Base-by-base conservation (phyloP, 2,888 invertebrate species). In the Colostygia pectinataria region DNA sequence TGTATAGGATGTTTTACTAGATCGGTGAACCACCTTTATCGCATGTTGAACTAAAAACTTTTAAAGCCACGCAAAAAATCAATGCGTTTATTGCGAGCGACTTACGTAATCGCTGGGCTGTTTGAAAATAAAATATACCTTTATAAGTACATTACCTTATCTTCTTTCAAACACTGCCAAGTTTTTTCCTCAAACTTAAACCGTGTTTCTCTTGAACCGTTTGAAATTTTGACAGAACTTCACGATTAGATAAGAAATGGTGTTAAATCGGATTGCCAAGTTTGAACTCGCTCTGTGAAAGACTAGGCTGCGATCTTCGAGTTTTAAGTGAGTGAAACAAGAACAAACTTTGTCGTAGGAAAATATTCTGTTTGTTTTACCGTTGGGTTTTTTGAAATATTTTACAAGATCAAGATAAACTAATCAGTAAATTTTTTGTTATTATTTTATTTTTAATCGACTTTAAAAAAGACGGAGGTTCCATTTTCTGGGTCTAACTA, bases 261-360 rank as follows among this genome's bases (percentile, higher is more conserved):
- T 77, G 80, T 79, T 74, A 73, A 79, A 81, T 80, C 80, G 77
- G 77, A 85, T 85, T 82, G 80, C 68, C 72, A 84, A 84, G 79
- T 85, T 87, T 77, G 61, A 72, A 70, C 71, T 71, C 77, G 71
- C 73, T 70, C 68, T 57, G 70, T 68, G 72, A 75, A 74, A 83
- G 81, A 83, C 82, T 80, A 79, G 66, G 59, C 31, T 13, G 31
- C 48, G 41, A 57, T 53, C 55, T 53, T 41, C 24, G 46, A 55
- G 57, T 57, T 59, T 52, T 49, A 51, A 28, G 39, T 28, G 46
- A 44, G 33, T 38, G 32, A 45, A 32, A 45, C 8, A 46, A 48
- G 49, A 51, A 48, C 44, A 47, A 57, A 53, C 46, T 54, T 25
- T 7, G 10, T 27, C 8, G 13, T 24, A 8, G 31, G 3, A 29